Percentiles rank a stretch among this genome's conserved stretches.
Conservation (phyloP, 2,888 invertebrate genomes). For the Ormia ochracea region DNA sequence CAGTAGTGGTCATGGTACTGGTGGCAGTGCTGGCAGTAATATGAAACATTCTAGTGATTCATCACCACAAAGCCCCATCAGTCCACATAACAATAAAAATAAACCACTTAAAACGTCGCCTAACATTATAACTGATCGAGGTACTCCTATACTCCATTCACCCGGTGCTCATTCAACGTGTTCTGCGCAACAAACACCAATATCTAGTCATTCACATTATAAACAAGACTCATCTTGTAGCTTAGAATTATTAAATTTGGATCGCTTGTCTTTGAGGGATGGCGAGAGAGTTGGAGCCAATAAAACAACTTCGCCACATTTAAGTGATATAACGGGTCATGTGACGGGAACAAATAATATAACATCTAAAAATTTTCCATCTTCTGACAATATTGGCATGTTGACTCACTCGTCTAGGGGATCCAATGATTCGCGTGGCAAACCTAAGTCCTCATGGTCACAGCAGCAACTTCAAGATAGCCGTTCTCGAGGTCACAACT, state of each 20-base stretch:
- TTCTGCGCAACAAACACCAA: slow-evolving; percentile 43
- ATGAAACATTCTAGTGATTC: slow-evolving; percentile 79
- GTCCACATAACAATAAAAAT: slow-evolving; percentile 76
- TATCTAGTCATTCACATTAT: slow-evolving; percentile 62
- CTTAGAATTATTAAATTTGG: slow-evolving; percentile 71
- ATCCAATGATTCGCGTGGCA: slow-evolving; percentile 70
- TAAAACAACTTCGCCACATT: slow-evolving; percentile 69
- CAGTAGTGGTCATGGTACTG: slow-evolving; percentile 69
- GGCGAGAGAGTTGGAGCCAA: slow-evolving; percentile 41
- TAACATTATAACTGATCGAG: slow-evolving; percentile 52
- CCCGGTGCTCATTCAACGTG: slow-evolving; percentile 66
- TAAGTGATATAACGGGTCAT: slow-evolving; percentile 64
- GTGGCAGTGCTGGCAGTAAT: slow-evolving; percentile 70
- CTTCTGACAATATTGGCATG: slow-evolving; percentile 72
- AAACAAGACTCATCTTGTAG: slow-evolving; percentile 68
- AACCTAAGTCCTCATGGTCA: slow-evolving; percentile 58
- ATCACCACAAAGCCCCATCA: slow-evolving; percentile 81
- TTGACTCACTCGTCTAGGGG: slow-evolving; percentile 72
- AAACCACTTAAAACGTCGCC: slow-evolving; percentile 47
- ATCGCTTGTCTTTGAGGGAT: slow-evolving; percentile 69
- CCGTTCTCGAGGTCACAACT: slow-evolving; percentile 67
- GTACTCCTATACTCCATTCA: slow-evolving; percentile 66
- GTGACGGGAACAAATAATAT: slow-evolving; percentile 51
- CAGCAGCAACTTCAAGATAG: slow-evolving; percentile 59
- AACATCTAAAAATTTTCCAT: slow-evolving; percentile 65